These are phyloP conservation scores for Platysternon megacephalum DNA, from an alignment of 2,113 vertebrate species.

Conservation along the genomic window DNA sequence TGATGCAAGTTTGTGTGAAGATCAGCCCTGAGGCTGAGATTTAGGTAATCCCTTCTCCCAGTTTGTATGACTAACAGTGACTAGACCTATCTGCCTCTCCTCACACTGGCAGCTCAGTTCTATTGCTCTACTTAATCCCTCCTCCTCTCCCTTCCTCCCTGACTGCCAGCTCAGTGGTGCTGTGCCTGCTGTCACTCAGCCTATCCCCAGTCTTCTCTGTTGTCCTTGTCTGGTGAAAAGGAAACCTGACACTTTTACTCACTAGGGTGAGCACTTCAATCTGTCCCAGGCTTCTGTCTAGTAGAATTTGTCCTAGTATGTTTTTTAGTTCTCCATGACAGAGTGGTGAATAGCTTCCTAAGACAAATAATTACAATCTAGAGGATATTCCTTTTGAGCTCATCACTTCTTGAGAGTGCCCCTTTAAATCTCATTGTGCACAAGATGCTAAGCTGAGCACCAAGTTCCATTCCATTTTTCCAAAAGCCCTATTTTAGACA, in stretches of 20 bases:
- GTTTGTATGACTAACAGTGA: not conserved
- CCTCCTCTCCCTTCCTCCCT: not conserved
- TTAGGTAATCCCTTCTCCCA: not conserved
- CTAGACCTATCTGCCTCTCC: not conserved
- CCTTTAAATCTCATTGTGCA: not conserved
- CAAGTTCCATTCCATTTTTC: not conserved
- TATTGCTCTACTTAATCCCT: not conserved
- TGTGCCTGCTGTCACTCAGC: not conserved
- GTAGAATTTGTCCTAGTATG: not conserved
- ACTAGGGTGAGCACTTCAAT: not conserved
- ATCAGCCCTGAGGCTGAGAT: not conserved
- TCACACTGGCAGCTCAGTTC: not conserved
- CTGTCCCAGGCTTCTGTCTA: not conserved
- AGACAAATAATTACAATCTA: not conserved
- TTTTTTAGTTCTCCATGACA: not conserved
- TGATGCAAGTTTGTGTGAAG: not conserved
- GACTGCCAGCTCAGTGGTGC: not conserved
- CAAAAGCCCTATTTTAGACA: conserved; percentile 47
- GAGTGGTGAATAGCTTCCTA: not conserved
- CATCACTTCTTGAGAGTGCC: not conserved
- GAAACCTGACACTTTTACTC: not conserved
- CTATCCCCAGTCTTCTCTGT: not conserved
- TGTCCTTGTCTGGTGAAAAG: no score
- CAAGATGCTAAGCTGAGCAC: not conserved
- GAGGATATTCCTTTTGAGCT: not conserved